Evolutionary conservation across 2,113 vertebrate genomes (phyloP).

Genomic region (Arenaria interpres): DNA sequence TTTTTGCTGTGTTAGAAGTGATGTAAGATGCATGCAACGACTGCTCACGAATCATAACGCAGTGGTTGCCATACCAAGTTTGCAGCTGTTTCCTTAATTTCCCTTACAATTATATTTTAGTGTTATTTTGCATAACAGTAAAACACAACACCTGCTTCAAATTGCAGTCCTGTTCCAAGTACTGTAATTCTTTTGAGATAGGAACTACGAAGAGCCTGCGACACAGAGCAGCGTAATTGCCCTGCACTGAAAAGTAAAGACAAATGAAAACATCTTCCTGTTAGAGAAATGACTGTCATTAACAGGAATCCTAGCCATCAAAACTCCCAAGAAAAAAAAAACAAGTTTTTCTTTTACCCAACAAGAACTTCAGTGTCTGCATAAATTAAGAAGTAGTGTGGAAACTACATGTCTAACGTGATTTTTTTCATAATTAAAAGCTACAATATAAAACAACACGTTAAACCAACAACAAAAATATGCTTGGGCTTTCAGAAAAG

Average conservation of each 20-base stretch:
- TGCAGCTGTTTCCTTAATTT: slow-evolving; percentile 83
- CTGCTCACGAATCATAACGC: slow-evolving; percentile 58
- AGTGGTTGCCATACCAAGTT: slow-evolving; percentile 64
- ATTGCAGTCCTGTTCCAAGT: slow-evolving; percentile 73
- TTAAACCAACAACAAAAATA: slow-evolving; percentile 39
- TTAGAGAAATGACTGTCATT: slow-evolving; percentile 77
- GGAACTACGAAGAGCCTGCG: slow-evolving; percentile 56
- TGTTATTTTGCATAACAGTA: slow-evolving; percentile 82
- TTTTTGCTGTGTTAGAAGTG: not conserved
- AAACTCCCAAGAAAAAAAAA: slow-evolving; percentile 13
- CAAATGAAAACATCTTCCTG: slow-evolving; percentile 80
- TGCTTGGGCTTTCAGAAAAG: slow-evolving; percentile 27
- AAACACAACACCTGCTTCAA: slow-evolving; percentile 84
- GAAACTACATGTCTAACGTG: slow-evolving; percentile 56
- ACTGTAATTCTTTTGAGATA: slow-evolving; percentile 76
- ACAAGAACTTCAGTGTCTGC: slow-evolving; percentile 53
- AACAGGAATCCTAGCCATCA: slow-evolving; percentile 71
- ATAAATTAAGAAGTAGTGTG: slow-evolving; percentile 61
- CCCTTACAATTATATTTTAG: slow-evolving; percentile 79
- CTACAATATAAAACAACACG: slow-evolving; percentile 29
- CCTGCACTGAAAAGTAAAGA: slow-evolving; percentile 78
- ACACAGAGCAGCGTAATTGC: slow-evolving; percentile 72
- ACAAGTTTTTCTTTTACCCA: slow-evolving; percentile 40
- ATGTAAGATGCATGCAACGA: slow-evolving; percentile 39
- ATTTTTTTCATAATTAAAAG: slow-evolving; percentile 56